These are phyloP conservation scores for Odontocolon sp. DNA, from an alignment of 2,888 invertebrate genomes.

Conservation along the genomic window DNA sequence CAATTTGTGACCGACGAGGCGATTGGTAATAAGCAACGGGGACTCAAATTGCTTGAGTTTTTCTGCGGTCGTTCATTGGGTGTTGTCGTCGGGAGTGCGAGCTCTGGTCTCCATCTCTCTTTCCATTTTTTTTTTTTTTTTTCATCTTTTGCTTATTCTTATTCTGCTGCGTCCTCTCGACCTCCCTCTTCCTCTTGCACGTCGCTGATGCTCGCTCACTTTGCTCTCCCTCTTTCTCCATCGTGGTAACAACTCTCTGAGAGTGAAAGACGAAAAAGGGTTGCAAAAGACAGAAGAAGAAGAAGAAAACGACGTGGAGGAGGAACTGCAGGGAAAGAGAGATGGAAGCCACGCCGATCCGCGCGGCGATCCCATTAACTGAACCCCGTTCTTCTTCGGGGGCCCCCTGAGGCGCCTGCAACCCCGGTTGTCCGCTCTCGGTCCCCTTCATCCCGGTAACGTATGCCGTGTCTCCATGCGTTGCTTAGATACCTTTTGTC, in stretches of 20 bases:
- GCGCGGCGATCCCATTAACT: slow-evolving; percentile 74
- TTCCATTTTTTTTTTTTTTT: slow-evolving; percentile 30
- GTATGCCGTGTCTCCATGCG: slow-evolving; percentile 45
- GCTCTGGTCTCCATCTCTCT: slow-evolving; percentile 51
- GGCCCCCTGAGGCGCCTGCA: slow-evolving; percentile 59
- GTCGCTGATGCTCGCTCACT: slow-evolving; percentile 48
- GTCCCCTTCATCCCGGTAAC: slow-evolving; percentile 38
- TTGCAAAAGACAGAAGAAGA: slow-evolving; percentile 61
- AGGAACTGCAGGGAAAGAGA: slow-evolving; percentile 49
- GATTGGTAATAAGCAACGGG: slow-evolving; percentile 79
- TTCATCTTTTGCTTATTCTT: slow-evolving; percentile 15
- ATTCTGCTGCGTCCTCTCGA: slow-evolving; percentile 15
- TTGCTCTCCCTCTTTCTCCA: slow-evolving; percentile 32
- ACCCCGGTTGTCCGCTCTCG: slow-evolving; percentile 61
- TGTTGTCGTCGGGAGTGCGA: slow-evolving; percentile 75
- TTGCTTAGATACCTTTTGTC: slow-evolving; percentile 45
- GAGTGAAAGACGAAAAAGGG: slow-evolving; percentile 58
- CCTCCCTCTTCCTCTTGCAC: slow-evolving; percentile 26
- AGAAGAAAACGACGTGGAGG: slow-evolving; percentile 42
- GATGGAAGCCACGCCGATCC: slow-evolving; percentile 57
- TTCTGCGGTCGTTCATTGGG: slow-evolving; percentile 78
- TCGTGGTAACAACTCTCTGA: slow-evolving; percentile 58
- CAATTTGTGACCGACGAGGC: slow-evolving; percentile 80
- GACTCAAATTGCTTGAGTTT: slow-evolving; percentile 79
- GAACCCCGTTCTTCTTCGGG: slow-evolving; percentile 63